Conservation (phyloP, 2,113 vertebrate species). For the Syngnathoides biaculeatus region DNA sequence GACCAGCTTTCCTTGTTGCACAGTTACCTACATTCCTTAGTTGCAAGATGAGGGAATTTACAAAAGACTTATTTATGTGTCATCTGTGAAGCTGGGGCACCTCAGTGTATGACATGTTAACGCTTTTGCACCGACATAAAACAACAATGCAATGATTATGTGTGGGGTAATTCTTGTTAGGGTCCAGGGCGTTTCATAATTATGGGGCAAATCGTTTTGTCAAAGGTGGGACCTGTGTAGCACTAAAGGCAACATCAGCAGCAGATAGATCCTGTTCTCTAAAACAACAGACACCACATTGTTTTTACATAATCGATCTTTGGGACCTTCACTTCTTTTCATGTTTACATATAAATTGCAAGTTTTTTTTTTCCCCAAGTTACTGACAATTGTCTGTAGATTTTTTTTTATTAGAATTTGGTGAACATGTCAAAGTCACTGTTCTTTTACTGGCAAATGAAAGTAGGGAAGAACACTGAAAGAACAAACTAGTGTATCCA, state of each 20-base stretch:
- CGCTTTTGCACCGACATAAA: constrained; percentile 9
- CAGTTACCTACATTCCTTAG: constrained; percentile 26
- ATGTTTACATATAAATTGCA: neutral
- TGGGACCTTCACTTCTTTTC: neutral
- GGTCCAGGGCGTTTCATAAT: constrained; percentile 14
- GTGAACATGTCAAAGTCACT: neutral
- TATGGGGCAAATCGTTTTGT: constrained; percentile 23
- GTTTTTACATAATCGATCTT: neutral
- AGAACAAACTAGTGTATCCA: neutral
- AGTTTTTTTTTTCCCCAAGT: neutral
- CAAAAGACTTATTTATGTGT: constrained; percentile 24
- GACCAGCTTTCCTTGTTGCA: constrained; percentile 10
- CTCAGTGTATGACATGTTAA: neutral
- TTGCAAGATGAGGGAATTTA: constrained; percentile 24
- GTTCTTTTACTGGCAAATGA: neutral
- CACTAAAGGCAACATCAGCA: neutral
- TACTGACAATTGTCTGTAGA: neutral
- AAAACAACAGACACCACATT: neutral
- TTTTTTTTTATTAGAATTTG: neutral
- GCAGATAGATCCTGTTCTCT: constrained; percentile 23
- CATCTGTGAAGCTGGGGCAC: constrained; percentile 1
- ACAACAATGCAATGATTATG: constrained; percentile 8
- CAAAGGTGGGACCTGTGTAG: constrained; percentile 7
- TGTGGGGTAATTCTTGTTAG: constrained; percentile 9
- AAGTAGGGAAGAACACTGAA: neutral